A percentile compares a stretch with the other conserved stretches of the same genome.
Evolutionary conservation across 2,113 vertebrate species (phyloP).

Genomic region (Zapus hudsonius): DNA sequence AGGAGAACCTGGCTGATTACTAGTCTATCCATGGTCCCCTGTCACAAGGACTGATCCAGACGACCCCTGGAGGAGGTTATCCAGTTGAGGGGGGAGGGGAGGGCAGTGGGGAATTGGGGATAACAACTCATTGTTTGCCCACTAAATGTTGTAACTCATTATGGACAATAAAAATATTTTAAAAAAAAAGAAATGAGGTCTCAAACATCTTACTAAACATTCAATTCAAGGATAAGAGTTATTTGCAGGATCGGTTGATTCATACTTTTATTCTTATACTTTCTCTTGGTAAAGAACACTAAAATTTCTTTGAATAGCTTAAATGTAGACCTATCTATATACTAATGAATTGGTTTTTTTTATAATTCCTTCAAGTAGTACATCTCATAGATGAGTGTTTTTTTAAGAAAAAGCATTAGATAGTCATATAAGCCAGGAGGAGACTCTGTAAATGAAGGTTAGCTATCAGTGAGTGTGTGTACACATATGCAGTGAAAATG

Average conservation of each 20-base stretch:
- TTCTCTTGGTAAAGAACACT: neutral
- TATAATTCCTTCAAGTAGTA: conserved; percentile 8
- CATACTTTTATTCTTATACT: conserved; percentile 30
- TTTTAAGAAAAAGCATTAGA: neutral
- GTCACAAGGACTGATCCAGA: too few species aligned
- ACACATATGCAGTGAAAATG: neutral
- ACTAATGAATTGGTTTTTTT: conserved; percentile 28
- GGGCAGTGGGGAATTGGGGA: too few species aligned
- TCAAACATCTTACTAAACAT: neutral
- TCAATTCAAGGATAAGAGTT: neutral
- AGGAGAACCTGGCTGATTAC: too few species aligned
- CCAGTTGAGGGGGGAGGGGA: too few species aligned
- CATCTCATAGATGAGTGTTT: neutral
- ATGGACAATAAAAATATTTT: too few species aligned
- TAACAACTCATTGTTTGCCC: too few species aligned
- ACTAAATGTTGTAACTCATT: too few species aligned
- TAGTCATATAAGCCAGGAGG: neutral
- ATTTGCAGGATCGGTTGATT: neutral
- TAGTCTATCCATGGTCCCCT: too few species aligned
- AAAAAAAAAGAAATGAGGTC: neutral
- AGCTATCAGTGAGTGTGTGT: neutral
- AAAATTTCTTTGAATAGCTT: neutral
- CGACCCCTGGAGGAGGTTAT: too few species aligned
- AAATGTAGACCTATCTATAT: neutral
- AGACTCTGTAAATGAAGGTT: conserved; percentile 6